Evolutionary conservation across 2,888 invertebrate genomes (phyloP), one percentile per base, ranked within the genome.

Genomic region (Heteromurus nitidus): DNA sequence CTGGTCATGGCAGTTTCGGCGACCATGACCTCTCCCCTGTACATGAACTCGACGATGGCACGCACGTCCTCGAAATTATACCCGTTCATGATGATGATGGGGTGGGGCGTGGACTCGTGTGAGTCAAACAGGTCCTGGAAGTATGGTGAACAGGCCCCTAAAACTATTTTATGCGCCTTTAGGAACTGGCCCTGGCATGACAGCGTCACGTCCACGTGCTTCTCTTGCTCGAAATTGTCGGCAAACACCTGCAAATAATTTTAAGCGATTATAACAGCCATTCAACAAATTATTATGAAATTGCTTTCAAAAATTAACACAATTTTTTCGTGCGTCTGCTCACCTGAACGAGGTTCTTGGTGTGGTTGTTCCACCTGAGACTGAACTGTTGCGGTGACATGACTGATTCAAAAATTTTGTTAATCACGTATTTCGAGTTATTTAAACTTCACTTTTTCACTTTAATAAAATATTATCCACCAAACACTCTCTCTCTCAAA

Each of bases 321-420:
- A 36, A 5, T 5, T 13, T 36, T 36, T 13, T 36, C 5, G 36
- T 36, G 5, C 5, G 36, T 13, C 36, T 13, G 13, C 36, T 36
- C 5, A 89, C 89, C 88, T 90, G 89, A 26, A 91, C 85, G 62
- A 91, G 89, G 85, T 91, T 91, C 80, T 88, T 89, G n/a, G 89
- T 88, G 74, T 91, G 90, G 86, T 90, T 91, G 84, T 90, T 91
- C 91, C 91, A 91, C 85, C 90, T 89, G 64, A 91, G 87, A 87
- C 90, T 90, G 83, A 90, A 91, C 75, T 89, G 89, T 84, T 90
- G 89, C 47, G 85, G 85, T 26, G 84, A 80, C 73, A 84, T 84
- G 47, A 44, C 26, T 68, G 28, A 5, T 18, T 50, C 50, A 5
- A 11, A 50, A 50, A 50, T 13, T 18, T n/a, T 50, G 50, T 50